Evolutionary conservation across 2,797 vertebrate genomes (phyloP).

Genomic region (Tauraco hartlaubi): DNA sequence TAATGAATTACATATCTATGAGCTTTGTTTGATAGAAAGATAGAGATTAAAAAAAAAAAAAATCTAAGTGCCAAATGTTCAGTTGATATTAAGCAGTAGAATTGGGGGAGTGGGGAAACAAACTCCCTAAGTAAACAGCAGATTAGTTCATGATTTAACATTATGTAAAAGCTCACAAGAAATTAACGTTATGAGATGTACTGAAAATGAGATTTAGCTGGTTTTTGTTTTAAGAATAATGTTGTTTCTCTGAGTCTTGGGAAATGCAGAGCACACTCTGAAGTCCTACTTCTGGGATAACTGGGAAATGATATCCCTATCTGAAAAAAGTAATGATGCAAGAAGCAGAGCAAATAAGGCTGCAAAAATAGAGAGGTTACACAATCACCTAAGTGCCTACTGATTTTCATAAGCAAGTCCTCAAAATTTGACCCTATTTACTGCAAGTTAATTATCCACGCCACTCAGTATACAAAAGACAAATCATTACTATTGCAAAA

Average conservation of each 20-base stretch:
- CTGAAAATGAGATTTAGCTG: not conserved
- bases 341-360: not conserved
- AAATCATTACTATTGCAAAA: not conserved
- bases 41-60: not conserved
- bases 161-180: not conserved
- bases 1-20: not conserved
- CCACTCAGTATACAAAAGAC: not conserved
- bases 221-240: not conserved
- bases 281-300: not conserved
- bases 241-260: not conserved
- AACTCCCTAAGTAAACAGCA: not conserved
- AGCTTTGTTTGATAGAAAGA: not conserved
- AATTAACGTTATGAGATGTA: not conserved
- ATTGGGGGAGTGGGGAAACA: not conserved
- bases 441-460: conserved; percentile 21
- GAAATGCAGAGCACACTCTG: not conserved
- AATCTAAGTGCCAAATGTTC: not conserved
- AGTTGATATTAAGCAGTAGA: not conserved
- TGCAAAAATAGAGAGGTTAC: not conserved
- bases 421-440: conserved; percentile 14
- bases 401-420: conserved; percentile 13
- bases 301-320: not conserved
- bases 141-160: not conserved
- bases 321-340: not conserved
- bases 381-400: not conserved